A percentile compares a stretch with the other conserved stretches of the same genome.
Conservation (phyloP, 2,113 vertebrate genomes). For the Psettodes erumei region DNA sequence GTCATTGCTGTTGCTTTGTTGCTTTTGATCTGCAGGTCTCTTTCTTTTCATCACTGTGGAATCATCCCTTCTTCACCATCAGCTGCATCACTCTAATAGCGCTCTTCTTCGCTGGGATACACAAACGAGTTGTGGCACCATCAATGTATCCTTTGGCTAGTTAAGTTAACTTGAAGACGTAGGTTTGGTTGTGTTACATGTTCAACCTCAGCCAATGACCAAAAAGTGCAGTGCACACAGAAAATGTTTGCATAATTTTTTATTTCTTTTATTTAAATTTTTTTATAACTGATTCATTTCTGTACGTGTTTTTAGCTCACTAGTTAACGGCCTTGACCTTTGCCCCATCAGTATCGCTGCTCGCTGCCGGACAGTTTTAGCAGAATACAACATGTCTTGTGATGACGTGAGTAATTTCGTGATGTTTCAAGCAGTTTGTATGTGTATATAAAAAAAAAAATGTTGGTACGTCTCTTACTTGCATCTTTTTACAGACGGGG, state of each 20-base stretch:
- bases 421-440: background rate
- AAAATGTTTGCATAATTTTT: too few species aligned
- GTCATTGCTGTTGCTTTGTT: slow-evolving; percentile 11
- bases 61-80: slow-evolving; percentile 98
- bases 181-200: background rate
- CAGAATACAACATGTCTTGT: slow-evolving; percentile 99
- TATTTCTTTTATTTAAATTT: too few species aligned
- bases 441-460: background rate
- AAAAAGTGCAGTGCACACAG: background rate
- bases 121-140: slow-evolving; percentile 97
- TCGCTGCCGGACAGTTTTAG: slow-evolving; percentile 95
- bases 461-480: slow-evolving; percentile 1
- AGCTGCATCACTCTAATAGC: slow-evolving; percentile 98
- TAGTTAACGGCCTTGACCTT: slow-evolving; percentile 82
- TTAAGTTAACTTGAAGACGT: background rate
- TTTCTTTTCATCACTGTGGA: slow-evolving; percentile 98
- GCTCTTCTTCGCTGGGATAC: slow-evolving; percentile 98
- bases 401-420: slow-evolving; percentile 91
- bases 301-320: background rate
- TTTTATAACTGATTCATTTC: background rate
- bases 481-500: slow-evolving; percentile 87
- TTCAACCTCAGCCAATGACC: background rate
- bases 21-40: slow-evolving; percentile 87
- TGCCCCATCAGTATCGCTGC: slow-evolving; percentile 90
- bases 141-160: slow-evolving; percentile 96